phyloP scores from a whole-genome alignment of 2,888 invertebrate genomes.

The Pyrochroa serraticornis region DNA sequence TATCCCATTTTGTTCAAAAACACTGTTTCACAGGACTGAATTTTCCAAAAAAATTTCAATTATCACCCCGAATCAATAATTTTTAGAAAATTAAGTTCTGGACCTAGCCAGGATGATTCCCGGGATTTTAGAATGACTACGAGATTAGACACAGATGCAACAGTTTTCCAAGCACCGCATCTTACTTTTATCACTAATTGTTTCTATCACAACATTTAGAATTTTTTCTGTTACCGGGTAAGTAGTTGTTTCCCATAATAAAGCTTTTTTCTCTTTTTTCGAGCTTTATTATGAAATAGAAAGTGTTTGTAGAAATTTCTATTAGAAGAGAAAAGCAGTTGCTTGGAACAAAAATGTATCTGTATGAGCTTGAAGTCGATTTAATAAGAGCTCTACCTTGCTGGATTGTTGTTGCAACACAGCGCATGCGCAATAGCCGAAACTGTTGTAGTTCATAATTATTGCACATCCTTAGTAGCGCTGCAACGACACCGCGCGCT shows the following conservation, averaged over 20 bases:
- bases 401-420: neutral
- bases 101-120: conserved; percentile 1
- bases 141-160: conserved; percentile 33
- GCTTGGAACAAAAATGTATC: conserved; percentile 31
- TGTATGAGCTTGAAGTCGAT: conserved; percentile 4
- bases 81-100: neutral
- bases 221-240: conserved; percentile 33
- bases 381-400: neutral
- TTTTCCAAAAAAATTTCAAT: neutral
- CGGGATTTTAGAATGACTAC: conserved; percentile 37
- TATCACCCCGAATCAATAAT: no score
- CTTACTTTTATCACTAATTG: conserved; percentile 39
- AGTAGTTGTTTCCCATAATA: conserved; percentile 16
- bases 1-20: conserved; percentile 11
- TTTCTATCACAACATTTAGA: conserved; percentile 51
- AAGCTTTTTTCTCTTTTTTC: conserved; percentile 12
- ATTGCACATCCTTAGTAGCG: no score
- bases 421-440: neutral
- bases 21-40: neutral
- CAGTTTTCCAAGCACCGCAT: conserved; percentile 38
- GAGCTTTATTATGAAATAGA: conserved; percentile 16
- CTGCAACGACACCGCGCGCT: no score
- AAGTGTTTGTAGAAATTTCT: neutral
- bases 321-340: conserved; percentile 24
- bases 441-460: no score